Base-by-base conservation (phyloP, 2,113 vertebrate species). In the Zosterops hypoxanthus region DNA sequence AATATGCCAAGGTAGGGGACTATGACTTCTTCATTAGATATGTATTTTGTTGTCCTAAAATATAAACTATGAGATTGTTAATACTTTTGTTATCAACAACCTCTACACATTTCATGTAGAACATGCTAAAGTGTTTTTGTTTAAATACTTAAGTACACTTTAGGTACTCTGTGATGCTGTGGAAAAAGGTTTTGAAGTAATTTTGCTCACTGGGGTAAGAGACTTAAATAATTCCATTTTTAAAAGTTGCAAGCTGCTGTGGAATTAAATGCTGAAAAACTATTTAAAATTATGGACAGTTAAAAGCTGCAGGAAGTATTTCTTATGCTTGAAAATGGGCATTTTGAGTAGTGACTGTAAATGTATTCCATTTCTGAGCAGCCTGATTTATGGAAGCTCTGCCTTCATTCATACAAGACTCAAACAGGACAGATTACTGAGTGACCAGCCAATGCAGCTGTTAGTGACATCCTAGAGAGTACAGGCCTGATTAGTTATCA, bases 401-500 rank as follows among this genome's bases (percentile, higher is more conserved):
- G 72, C 47, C 52, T 93, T 60, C 50, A 21, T 91, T 81, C 64
- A 33, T 47, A 14, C 22, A 44, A 44, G 64, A 81, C 65, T 59
- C 44, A 68, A 88, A 83, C 36, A 64, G 65, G 66, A 79, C 47
- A 79, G 46, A 81, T 70, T 81, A 15, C 18, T 15, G 5, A 78
- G 63, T 94, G 86, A 94, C 86, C 89, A 76, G 73, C 86, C 80
- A 84, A 1, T 71, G 49, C 73, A 94, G 83, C 72, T 92, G 68
- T 64, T 56, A 8, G 64, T 84, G 36, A 82, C 75, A 79, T 24
- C 41, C 36, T 60, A 6, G 33, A 55, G 63, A 70, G 44, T 42
- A n/a, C 8, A 68, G 77, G 53, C 56, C 70, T 41, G 57, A 82
- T 68, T 25, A 82, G 49, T 88, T 73, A 57, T 47, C 61, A 88